Evolutionary conservation across 1,140 invertebrate genomes (phyloP), one percentile per base, ranked within the genome.

Genomic region (Dreissena rostriformis): DNA sequence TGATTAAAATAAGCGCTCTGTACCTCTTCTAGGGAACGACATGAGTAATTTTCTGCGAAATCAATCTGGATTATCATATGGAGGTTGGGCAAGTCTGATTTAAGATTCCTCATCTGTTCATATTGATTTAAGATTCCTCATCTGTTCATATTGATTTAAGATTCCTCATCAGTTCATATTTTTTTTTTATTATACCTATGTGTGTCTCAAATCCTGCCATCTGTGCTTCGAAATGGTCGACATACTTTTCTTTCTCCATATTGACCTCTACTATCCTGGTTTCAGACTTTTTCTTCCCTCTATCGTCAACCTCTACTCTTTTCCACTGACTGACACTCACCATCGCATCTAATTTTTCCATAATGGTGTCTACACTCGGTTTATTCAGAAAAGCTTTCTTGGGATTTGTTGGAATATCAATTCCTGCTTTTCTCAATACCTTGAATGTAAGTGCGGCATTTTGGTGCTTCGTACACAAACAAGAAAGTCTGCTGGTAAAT

Each of bases 251-350:
- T n/a, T n/a, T n/a, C n/a, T n/a, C n/a, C n/a, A n/a, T n/a, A n/a
- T n/a, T n/a, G n/a, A n/a, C n/a, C n/a, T 83, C 81, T 5, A 83
- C 66, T 52, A 83, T 68, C 15, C 49, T 67, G 29, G 72, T 76
- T 10, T 75, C 66, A 61, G 8, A 52, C 51, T 83, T 83, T 52
- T 68, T 76, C 67, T 71, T 68, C 5, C 74, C 81, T 39, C 63
- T 75, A 12, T 83, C 74, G 61, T 70, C 71, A 8, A 70, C 26
- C 52, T 75, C 49, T 7, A 83, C 52, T 6, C 66, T 24, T 66
- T 61, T 83, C 81, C 81, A 83, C n/a, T 75, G 74, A 11, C 74
- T 29, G 2, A 66, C 28, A 5, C 15, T 7, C 1, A 77, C 29
- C n/a, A 57, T 19, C 19, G 28, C 10, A 6, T 65, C 28, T 49